Conservation (phyloP, 2,113 vertebrate genomes). For the Cathartes aura region DNA sequence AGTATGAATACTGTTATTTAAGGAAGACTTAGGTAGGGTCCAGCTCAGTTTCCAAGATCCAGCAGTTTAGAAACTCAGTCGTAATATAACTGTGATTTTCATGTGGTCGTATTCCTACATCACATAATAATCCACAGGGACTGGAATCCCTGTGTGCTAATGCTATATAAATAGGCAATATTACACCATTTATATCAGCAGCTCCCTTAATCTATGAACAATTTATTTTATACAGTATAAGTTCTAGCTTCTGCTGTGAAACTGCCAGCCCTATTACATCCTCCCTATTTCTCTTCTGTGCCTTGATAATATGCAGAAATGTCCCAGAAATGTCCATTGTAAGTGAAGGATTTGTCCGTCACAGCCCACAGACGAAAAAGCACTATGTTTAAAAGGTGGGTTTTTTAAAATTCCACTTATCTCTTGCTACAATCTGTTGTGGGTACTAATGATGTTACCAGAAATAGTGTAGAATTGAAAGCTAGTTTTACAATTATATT, state of each 20-base stretch:
- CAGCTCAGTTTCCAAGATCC: neutral
- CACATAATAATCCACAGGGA: neutral
- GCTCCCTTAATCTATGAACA: neutral
- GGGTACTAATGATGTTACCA: neutral
- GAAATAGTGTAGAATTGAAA: neutral
- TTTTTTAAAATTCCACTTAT: neutral
- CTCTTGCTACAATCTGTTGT: neutral
- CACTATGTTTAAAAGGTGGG: neutral
- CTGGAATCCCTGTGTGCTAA: neutral
- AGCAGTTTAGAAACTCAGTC: neutral
- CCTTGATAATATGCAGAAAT: neutral
- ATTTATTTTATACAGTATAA: neutral
- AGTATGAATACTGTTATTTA: neutral
- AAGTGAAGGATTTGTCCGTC: neutral
- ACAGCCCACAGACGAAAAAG: neutral
- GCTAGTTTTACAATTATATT: neutral
- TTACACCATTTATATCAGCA: neutral
- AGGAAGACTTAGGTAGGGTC: neutral
- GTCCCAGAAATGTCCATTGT: neutral
- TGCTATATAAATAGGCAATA: neutral
- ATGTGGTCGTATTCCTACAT: fast-evolving
- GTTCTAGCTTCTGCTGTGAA: neutral
- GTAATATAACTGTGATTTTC: neutral
- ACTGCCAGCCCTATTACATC: neutral
- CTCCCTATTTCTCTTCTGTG: neutral